phyloP scores from a whole-genome alignment of 1,140 invertebrate genomes.

The Drosophila navojoa region DNA sequence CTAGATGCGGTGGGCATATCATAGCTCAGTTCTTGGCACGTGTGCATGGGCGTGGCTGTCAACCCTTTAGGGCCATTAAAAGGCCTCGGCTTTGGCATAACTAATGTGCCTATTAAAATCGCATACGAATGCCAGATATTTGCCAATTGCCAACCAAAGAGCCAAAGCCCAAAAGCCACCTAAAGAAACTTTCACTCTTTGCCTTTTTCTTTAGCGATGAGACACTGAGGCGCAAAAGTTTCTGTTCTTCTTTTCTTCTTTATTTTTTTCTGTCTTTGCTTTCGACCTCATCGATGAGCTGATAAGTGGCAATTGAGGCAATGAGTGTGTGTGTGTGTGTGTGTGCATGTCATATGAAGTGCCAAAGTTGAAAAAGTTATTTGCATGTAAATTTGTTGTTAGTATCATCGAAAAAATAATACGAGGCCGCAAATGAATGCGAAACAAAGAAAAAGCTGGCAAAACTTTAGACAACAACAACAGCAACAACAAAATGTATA shows the following conservation, averaged over 20 bases:
- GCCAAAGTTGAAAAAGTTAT: slow-evolving; percentile 80
- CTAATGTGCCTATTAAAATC: slow-evolving; percentile 76
- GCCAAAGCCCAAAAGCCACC: slow-evolving; percentile 32
- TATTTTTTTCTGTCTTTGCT: slow-evolving; percentile 48
- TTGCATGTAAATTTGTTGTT: slow-evolving; percentile 82
- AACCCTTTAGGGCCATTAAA: slow-evolving; percentile 74
- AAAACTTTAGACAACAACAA: slow-evolving; percentile 66
- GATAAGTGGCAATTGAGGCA: slow-evolving; percentile 77
- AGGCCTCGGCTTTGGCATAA: slow-evolving; percentile 62
- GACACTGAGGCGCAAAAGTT: slow-evolving; percentile 26
- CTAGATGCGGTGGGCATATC: slow-evolving; percentile 16
- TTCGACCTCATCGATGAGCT: slow-evolving; percentile 74
- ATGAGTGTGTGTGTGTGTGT: slow-evolving; percentile 21
- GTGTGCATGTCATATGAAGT: slow-evolving; percentile 47
- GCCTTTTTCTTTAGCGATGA: slow-evolving; percentile 38
- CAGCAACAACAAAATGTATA: too few relatives aligned
- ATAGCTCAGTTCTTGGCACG: slow-evolving; percentile 47
- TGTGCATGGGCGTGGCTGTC: slow-evolving; percentile 27
- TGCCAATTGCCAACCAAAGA: slow-evolving; percentile 56
- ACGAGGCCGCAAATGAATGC: slow-evolving; percentile 54
- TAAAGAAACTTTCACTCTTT: slow-evolving; percentile 52
- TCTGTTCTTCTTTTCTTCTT: slow-evolving; percentile 14
- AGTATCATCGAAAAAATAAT: slow-evolving; percentile 73
- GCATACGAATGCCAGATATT: slow-evolving; percentile 67
- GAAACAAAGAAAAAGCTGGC: slow-evolving; percentile 34